Conservation (phyloP, 2,113 vertebrate species). For the Rhea pennata region DNA sequence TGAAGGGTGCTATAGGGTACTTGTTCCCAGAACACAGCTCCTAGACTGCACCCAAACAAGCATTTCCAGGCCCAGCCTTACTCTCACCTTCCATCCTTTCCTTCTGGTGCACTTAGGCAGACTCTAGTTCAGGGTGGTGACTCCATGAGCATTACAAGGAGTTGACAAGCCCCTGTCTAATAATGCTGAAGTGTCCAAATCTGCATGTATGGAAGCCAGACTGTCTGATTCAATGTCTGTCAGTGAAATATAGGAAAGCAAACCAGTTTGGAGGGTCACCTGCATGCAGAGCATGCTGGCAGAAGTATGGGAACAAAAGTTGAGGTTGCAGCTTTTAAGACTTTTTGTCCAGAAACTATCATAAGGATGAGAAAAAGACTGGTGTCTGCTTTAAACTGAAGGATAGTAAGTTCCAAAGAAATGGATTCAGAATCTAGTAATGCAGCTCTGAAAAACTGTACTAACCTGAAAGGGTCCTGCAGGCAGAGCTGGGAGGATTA, state of each 20-base stretch:
- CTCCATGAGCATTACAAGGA: neutral
- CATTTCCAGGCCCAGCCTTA: neutral
- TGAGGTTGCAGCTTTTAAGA: neutral
- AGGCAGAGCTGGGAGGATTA: fast-evolving
- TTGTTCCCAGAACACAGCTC: too few species aligned
- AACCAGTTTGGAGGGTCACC: neutral
- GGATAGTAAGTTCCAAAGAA: neutral
- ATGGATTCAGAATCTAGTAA: neutral
- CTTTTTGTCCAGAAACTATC: neutral
- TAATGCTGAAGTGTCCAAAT: neutral
- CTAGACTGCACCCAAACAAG: neutral
- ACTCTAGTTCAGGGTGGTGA: neutral
- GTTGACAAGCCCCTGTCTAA: neutral
- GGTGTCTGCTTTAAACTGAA: neutral
- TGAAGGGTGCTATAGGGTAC: too few species aligned
- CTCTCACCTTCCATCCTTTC: neutral
- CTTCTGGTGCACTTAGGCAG: neutral
- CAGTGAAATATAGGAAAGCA: neutral
- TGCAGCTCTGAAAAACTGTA: neutral
- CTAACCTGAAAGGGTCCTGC: neutral
- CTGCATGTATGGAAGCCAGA: neutral
- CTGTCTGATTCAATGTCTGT: neutral
- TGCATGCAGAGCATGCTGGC: neutral
- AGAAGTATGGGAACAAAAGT: neutral
- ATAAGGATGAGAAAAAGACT: neutral